phyloP scores from a whole-genome alignment of 2,888 invertebrate genomes.

The Trichopria drosophilae region DNA sequence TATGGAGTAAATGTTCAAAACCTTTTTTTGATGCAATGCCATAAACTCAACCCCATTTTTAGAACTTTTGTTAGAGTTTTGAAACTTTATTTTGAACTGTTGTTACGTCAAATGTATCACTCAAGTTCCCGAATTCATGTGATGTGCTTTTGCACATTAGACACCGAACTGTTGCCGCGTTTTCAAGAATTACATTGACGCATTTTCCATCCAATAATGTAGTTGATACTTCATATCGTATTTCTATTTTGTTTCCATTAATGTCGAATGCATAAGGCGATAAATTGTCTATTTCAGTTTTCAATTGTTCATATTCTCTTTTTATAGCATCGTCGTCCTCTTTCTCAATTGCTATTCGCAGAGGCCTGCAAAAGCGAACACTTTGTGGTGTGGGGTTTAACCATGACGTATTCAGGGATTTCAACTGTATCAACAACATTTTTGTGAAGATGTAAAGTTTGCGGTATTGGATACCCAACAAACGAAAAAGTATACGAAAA shows the following conservation, averaged over 20 bases:
- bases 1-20: too few relatives aligned
- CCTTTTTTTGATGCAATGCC: slow-evolving; percentile 3
- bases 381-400: slow-evolving; percentile 12
- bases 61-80: too few relatives aligned
- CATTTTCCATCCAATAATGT: slow-evolving; percentile 5
- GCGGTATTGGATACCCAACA: too few relatives aligned
- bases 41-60: not conserved
- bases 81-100: too few relatives aligned
- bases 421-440: not conserved
- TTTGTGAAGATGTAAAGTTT: too few relatives aligned
- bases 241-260: not conserved
- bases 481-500: too few relatives aligned
- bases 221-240: not conserved
- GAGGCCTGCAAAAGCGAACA: slow-evolving; percentile 1
- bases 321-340: slow-evolving; percentile 2
- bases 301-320: slow-evolving; percentile 7
- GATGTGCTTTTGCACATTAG: slow-evolving; percentile 2
- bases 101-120: slow-evolving; percentile 3
- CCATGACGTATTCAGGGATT: not conserved
- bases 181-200: not conserved
- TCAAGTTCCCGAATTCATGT: slow-evolving; percentile 2
- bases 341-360: slow-evolving; percentile 7
- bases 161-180: not conserved
- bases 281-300: not conserved
- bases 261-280: not conserved